Evolutionary conservation across 2,888 invertebrate genomes (phyloP), one percentile per base, ranked within the genome.

Genomic region (Meiosimyza decipiens): DNA sequence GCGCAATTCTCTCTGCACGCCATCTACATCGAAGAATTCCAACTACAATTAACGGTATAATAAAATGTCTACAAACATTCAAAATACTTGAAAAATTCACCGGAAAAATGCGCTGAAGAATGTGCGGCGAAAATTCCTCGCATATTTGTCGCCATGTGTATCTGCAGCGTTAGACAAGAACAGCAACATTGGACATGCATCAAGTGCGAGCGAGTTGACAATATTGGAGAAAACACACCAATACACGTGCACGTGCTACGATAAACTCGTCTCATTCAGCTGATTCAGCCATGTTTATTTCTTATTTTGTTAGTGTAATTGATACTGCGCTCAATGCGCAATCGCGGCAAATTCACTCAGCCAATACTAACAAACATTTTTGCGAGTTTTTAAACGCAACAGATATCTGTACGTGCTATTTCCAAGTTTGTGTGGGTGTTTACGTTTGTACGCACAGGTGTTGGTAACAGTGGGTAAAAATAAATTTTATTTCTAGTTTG

Each of bases 21-120:
- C 82, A 80, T 80, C 82, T 81, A 75, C 74, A 76, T 76, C 66
- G 75, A 79, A 81, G 78, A 78, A 81, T 81, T 72, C 76, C 60
- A 76, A 79, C 79, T 79, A 71, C 71, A 76, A 74, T 73, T 76
- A 78, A 78, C 79, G 78, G 75, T 73, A 78, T 75, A 73, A 77
- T 77, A 78, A 78, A 76, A 76, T 77, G 75, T 79, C 77, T 74
- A 74, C 78, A 78, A 79, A 77, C 78, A 79, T 79, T 77, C 72
- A 73, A 74, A 72, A 73, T 75, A 65, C 67, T 71, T 64, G 68
- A 78, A 76, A 77, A 77, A 78, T 79, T 77, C 76, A 78, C 80
- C 80, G 80, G 79, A 80, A 80, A 78, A 80, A 80, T 80, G 80
- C 77, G 80, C 79, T 79, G 77, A 80, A 78, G 80, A 80, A 80